These are phyloP conservation scores for Ceraclea dissimilis DNA, from an alignment of 2,888 invertebrate genomes.

Conservation along the genomic window DNA sequence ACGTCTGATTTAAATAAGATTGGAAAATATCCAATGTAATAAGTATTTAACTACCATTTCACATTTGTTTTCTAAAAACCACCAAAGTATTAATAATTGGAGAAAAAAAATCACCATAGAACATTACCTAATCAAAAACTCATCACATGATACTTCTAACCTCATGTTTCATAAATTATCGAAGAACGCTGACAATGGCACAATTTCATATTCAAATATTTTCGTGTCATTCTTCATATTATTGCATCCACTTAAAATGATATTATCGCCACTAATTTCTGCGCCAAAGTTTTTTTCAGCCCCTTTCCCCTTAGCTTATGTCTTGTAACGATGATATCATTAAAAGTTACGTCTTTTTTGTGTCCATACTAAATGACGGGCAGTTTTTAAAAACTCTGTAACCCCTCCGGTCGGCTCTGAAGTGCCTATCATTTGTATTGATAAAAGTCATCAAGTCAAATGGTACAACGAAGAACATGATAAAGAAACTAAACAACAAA, in stretches of 20 bases:
- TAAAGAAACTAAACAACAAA: too few relatives aligned
- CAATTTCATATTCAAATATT: too few relatives aligned
- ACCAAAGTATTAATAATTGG: too few relatives aligned
- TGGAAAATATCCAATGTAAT: too few relatives aligned
- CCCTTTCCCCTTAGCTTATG: not conserved
- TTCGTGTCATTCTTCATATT: not conserved
- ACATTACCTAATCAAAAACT: too few relatives aligned
- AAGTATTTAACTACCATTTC: too few relatives aligned
- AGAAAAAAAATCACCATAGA: too few relatives aligned
- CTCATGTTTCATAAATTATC: not conserved
- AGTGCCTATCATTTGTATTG: constrained; percentile 19
- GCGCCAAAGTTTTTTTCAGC: not conserved
- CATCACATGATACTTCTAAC: too few relatives aligned
- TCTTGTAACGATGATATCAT: not conserved
- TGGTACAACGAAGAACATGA: constrained; percentile 1
- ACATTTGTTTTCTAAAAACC: too few relatives aligned
- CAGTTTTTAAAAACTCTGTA: constrained; percentile 9
- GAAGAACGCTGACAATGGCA: not conserved
- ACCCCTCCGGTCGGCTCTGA: not conserved
- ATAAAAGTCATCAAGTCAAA: constrained; percentile 19
- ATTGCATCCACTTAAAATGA: not conserved
- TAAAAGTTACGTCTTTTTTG: too few relatives aligned
- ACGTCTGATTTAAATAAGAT: too few relatives aligned
- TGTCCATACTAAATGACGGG: constrained; percentile 9
- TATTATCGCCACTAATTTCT: not conserved